Evolutionary conservation across 2,888 invertebrate genomes (phyloP), one percentile per base, ranked within the genome.

Genomic region (Mantis religiosa): DNA sequence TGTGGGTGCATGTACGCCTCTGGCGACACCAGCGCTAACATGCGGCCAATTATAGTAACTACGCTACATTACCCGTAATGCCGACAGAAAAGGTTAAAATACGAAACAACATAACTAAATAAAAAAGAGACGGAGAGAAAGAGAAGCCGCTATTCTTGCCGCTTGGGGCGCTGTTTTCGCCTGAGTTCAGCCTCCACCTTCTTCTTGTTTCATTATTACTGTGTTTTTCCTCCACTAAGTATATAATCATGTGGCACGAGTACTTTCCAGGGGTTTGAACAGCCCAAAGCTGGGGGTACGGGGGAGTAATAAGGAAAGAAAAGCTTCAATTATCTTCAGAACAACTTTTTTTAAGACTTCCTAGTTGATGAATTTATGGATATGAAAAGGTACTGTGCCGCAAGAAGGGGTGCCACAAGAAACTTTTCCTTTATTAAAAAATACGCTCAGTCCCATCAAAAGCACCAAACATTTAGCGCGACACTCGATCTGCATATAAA

Each of bases 11-110:
- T 86, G 86, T 86, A 86, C 86, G 86, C 86, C 86, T 15, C 28
- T 86, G 81, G 86, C 86, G 86, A 86, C 86, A 86, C 28, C 81
- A 28, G 28, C 81, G 86, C 84, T 83, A 83, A 87, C 41, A 83
- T 82, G 87, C 87, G 83, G 87, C 87, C 81, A 83, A 86, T 86
- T 71, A 71, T 71, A 71, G 54, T 71, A 71, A 71, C 54, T 71
- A 71, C 54, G 54, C 54, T 71, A 71, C 54, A 71, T 71, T 71
- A 20, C 54, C 54, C 54, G 54, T 71, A 71, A 71, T 71, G 54
- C 25, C 54, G 54, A 71, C 54, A 71, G 54, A 71, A 71, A 71
- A 71, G 54, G 54, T 71, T 71, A 71, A 71, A 71, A 71, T 71
- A 71, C 54, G 25, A 71, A 71, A 71, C 54, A 71, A 71, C 54